Evolutionary conservation across 1,140 invertebrate genomes (phyloP).

Genomic region (Branchinecta lynchi): DNA sequence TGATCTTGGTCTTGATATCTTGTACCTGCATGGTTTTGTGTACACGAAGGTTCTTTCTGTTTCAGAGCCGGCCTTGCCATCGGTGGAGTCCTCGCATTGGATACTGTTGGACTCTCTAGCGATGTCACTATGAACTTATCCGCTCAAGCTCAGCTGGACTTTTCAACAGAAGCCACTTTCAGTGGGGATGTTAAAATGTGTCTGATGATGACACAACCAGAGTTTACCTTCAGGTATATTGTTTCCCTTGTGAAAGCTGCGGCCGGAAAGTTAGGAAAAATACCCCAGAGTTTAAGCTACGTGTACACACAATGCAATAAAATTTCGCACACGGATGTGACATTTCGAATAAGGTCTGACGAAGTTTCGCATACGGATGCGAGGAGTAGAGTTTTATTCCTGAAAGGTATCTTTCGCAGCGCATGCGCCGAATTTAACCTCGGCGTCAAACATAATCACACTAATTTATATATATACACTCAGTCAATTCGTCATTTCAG

Average conservation of each 20-base stretch:
- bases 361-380: too few relatives aligned
- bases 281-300: background rate
- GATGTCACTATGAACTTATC: constrained; percentile 51
- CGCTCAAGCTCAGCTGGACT: constrained; percentile 51
- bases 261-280: constrained; percentile 11
- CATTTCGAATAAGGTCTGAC: too few relatives aligned
- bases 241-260: background rate
- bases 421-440: too few relatives aligned
- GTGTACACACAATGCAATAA: background rate
- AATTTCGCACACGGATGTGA: too few relatives aligned
- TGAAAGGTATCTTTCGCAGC: too few relatives aligned
- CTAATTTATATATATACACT: too few relatives aligned
- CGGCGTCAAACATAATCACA: too few relatives aligned
- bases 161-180: constrained; percentile 64
- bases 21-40: too few relatives aligned
- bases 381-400: too few relatives aligned
- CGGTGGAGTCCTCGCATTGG: constrained; percentile 45
- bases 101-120: constrained; percentile 48
- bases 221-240: constrained; percentile 44
- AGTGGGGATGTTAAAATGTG: constrained; percentile 57
- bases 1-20: too few relatives aligned
- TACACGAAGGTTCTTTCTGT: constrained; percentile 15
- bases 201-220: constrained; percentile 57
- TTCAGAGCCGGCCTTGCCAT: constrained; percentile 51
- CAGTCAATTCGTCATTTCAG: too few relatives aligned